Percentiles rank a stretch among this genome's conserved stretches.
Conservation (phyloP, 2,888 invertebrate species). For the Brachypterus glaber region DNA sequence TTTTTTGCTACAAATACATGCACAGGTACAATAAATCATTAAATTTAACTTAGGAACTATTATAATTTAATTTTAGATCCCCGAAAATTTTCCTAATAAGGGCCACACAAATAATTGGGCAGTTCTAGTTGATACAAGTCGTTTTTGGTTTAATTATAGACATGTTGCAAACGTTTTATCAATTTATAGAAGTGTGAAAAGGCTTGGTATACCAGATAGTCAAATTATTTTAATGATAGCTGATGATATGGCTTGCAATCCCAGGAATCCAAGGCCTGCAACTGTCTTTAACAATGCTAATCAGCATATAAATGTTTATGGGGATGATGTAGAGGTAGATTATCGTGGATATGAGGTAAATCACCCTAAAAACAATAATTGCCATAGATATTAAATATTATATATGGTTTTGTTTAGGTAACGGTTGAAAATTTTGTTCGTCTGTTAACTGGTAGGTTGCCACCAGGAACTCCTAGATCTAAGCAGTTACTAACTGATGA, state of each 20-base stretch:
- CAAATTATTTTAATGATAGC: slow-evolving; percentile 99
- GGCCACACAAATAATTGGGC: slow-evolving; percentile 99
- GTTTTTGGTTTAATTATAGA: slow-evolving; percentile 99
- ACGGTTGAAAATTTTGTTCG: slow-evolving; percentile 98
- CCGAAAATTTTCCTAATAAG: slow-evolving; percentile 45
- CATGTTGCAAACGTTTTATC: slow-evolving; percentile 99
- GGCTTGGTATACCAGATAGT: slow-evolving; percentile 96
- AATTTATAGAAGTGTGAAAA: slow-evolving; percentile 94
- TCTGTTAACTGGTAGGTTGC: slow-evolving; percentile 84
- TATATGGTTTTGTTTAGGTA: too few species aligned
- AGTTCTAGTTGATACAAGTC: slow-evolving; percentile 93
- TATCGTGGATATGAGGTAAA: slow-evolving; percentile 83
- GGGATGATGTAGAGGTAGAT: slow-evolving; percentile 98
- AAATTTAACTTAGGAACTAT: too few species aligned
- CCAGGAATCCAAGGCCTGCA: slow-evolving; percentile 93
- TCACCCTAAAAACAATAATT: too few species aligned
- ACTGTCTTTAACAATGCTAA: slow-evolving; percentile 97
- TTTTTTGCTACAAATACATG: too few species aligned
- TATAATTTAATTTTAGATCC: slow-evolving; percentile 1
- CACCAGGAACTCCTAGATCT: slow-evolving; percentile 87
- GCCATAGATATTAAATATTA: not conserved
- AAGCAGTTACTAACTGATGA: slow-evolving; percentile 93
- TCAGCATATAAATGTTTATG: slow-evolving; percentile 97
- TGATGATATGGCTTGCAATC: slow-evolving; percentile 99
- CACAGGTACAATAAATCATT: too few species aligned